Percentiles rank a stretch among this genome's conserved stretches.
Evolutionary conservation across 1,140 invertebrate genomes (phyloP).

Genomic region (Nasonia longicornis): DNA sequence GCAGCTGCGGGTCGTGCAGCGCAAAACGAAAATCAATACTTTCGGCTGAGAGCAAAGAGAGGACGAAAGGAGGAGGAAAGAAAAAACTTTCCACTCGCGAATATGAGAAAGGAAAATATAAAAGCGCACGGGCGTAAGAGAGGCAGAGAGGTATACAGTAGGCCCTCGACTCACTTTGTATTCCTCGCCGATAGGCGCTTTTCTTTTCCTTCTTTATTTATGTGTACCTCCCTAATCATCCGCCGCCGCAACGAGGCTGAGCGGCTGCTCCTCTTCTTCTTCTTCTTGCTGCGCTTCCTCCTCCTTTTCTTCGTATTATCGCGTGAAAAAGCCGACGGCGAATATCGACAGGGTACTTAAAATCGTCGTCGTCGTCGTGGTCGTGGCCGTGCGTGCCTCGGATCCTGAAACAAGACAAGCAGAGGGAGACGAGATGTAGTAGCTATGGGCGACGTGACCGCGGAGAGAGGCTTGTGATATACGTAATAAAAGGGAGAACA

Average conservation of each 20-base stretch:
- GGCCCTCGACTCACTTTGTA: not conserved
- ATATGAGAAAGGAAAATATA: not conserved
- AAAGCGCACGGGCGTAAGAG: not conserved
- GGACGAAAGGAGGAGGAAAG: not conserved
- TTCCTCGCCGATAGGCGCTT: not conserved
- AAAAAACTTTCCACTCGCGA: not conserved
- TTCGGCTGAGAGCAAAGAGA: not conserved
- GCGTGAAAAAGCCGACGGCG: slow-evolving; percentile 9
- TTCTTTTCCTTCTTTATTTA: not conserved
- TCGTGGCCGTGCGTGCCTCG: not conserved
- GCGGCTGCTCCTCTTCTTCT: not conserved
- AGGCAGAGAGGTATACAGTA: not conserved
- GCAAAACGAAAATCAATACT: slow-evolving; percentile 36
- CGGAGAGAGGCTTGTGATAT: not conserved
- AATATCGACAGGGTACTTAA: slow-evolving; percentile 35
- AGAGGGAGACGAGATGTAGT: slow-evolving; percentile 9
- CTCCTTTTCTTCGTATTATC: slow-evolving; percentile 34
- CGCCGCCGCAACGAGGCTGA: not conserved
- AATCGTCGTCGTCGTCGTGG: slow-evolving; percentile 25
- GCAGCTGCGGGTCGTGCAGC: not conserved
- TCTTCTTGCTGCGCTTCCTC: not conserved
- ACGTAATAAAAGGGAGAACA: slow-evolving; percentile 3
- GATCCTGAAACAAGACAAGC: slow-evolving; percentile 39
- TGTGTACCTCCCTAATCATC: slow-evolving; percentile 4
- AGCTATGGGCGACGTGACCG: not conserved